phyloP scores from a whole-genome alignment of 2,113 vertebrate species.

The Microcebus lehilahytsara region DNA sequence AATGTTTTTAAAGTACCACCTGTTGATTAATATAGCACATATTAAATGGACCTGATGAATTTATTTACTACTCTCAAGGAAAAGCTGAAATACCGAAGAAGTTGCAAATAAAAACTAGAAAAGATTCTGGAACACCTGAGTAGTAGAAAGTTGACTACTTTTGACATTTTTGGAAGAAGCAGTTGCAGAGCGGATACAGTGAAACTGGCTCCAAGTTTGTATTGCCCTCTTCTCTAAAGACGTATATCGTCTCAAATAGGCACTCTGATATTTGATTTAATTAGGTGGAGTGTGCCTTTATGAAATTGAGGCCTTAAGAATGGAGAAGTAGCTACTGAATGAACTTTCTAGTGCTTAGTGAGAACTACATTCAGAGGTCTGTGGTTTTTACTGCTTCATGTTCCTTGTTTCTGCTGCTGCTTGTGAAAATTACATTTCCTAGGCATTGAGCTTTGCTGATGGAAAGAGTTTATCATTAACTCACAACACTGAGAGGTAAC shows the following conservation, averaged over 20 bases:
- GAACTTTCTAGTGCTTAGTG: neutral
- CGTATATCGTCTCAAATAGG: rapidly evolving
- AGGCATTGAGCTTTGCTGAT: neutral
- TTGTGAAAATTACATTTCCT: neutral
- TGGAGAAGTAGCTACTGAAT: neutral
- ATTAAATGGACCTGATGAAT: neutral
- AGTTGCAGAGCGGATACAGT: neutral
- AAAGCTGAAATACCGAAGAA: neutral
- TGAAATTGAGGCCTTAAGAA: neutral
- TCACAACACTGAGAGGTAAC: neutral
- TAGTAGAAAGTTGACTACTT: neutral
- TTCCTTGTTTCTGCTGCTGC: neutral
- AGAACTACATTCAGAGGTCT: neutral
- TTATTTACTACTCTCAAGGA: neutral
- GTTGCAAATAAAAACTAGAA: neutral
- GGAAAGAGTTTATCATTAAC: neutral
- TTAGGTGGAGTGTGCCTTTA: neutral
- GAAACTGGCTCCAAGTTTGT: neutral
- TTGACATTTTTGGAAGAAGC: neutral
- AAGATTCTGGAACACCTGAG: neutral
- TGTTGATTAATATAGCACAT: neutral
- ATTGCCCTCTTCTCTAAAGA: neutral
- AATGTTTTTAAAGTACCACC: neutral
- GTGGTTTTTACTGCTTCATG: neutral
- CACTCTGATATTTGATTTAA: too few relatives aligned